Base-by-base conservation (phyloP, 2,888 invertebrate genomes). In the Encarsia formosa region DNA sequence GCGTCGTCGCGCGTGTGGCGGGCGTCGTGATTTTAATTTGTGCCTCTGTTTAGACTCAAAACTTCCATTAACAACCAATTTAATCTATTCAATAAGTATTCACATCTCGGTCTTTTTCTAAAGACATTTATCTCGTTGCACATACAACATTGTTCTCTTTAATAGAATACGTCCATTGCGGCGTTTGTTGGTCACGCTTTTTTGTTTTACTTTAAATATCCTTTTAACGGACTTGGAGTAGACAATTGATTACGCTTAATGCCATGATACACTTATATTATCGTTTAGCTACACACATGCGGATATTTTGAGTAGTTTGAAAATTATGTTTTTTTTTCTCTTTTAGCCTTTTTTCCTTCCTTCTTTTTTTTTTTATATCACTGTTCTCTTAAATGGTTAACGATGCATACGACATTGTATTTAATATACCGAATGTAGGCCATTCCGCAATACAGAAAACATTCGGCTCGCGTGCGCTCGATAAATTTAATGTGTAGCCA, bases 281-380 rank as follows among this genome's bases (percentile, higher is more conserved):
- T 63, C 62, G 59, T 60, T 62, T 62, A 49, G 57, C 63, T 67
- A 67, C 63, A 65, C 62, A 63, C 63, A 63, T 62, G 64, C 60
- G 63, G 45, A 64, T 65, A 63, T 61, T 60, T 9, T 61, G 61
- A 60, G 61, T 61, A 61, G 58, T 59, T 63, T 62, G 57, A 59
- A 37, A n/a, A 40, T 45, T 38, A n/a, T 43, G 20, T 11, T 26
- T 35, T 23, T 18, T 37, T 11, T 4, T 6, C n/a, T 16, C n/a
- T n/a, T 18, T 11, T 6, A 13, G 6, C 20, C n/a, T 20, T 13
- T 19, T 32, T 16, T 37, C 15, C 13, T 9, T 34, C 26, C 31
- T 16, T 19, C 32, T 15, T 20, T 31, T 9, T 8, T 43, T 9
- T 6, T 18, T 34, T 26, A 13, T n/a, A 8, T 18, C 13, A 11